These are phyloP conservation scores for Catocala fraxini DNA, from an alignment of 2,888 invertebrate genomes.

Conservation along the genomic window DNA sequence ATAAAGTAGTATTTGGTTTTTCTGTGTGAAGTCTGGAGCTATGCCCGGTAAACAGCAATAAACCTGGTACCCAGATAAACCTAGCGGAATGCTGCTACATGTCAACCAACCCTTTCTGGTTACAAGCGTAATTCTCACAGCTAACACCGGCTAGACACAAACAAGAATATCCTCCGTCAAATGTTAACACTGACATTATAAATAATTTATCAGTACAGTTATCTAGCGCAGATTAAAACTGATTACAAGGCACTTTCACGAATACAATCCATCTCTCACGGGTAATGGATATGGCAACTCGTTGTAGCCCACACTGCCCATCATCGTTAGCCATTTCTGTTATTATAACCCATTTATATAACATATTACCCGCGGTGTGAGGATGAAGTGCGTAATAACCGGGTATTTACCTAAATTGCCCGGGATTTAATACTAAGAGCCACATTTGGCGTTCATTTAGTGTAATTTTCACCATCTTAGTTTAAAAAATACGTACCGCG, in stretches of 20 bases:
- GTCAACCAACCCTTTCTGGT: too few species aligned
- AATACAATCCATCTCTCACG: constrained; percentile 56
- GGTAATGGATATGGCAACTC: constrained; percentile 50
- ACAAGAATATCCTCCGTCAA: too few species aligned
- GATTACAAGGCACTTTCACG: constrained; percentile 55
- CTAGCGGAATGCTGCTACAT: too few species aligned
- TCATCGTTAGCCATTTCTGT: constrained; percentile 64
- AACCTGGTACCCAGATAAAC: too few species aligned
- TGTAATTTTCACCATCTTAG: constrained; percentile 33
- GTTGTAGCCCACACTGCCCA: constrained; percentile 41
- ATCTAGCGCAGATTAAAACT: constrained; percentile 36
- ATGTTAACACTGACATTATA: constrained; percentile 29
- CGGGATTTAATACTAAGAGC: constrained; percentile 48
- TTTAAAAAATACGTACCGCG: constrained; percentile 18
- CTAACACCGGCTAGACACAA: too few species aligned
- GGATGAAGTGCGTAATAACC: constrained; percentile 51
- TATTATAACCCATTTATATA: constrained; percentile 62
- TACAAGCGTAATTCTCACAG: too few species aligned
- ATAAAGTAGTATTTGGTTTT: too few species aligned
- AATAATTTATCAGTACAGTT: not conserved
- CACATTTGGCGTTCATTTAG: constrained; percentile 36
- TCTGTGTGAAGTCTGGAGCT: too few species aligned
- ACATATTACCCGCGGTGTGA: constrained; percentile 52
- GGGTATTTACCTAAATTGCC: constrained; percentile 55
- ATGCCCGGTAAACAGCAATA: too few species aligned